These are phyloP conservation scores for Aphidius colemani DNA, from an alignment of 2,888 invertebrate species.

Conservation along the genomic window DNA sequence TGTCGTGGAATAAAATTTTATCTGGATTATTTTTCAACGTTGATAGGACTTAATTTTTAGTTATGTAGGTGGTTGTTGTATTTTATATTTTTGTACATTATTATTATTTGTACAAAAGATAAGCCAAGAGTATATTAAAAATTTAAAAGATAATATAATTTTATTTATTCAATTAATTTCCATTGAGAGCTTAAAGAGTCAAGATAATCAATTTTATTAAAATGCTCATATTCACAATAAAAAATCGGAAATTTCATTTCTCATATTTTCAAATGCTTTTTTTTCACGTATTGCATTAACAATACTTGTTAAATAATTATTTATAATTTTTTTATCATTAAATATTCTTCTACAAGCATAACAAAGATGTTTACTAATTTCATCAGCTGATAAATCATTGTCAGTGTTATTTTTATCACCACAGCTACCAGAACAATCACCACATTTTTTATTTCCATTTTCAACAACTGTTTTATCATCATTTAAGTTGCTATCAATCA, in stretches of 20 bases:
- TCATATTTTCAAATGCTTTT: constrained; percentile 46
- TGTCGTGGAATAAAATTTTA: no score
- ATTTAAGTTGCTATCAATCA: not conserved
- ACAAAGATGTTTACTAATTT: constrained; percentile 50
- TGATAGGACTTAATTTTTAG: no score
- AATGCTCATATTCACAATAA: constrained; percentile 44
- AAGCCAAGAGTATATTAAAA: no score
- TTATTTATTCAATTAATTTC: no score
- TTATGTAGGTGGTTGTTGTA: no score
- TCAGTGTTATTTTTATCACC: constrained; percentile 28
- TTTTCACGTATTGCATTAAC: constrained; percentile 32
- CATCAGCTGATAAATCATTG: constrained; percentile 32
- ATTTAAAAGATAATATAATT: no score
- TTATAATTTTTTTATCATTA: constrained; percentile 40
- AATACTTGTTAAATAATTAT: constrained; percentile 40
- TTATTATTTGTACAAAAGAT: no score
- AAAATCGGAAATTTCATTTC: constrained; percentile 53
- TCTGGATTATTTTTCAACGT: no score
- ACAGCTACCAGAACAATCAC: constrained; percentile 28
- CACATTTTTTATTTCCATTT: constrained; percentile 27
- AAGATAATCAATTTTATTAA: no score
- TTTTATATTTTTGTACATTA: no score
- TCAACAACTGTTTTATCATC: constrained; percentile 4
- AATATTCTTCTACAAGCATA: constrained; percentile 58
- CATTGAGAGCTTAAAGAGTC: no score